Conservation (phyloP, 2,888 invertebrate genomes). For the Dryadula phaetusa region DNA sequence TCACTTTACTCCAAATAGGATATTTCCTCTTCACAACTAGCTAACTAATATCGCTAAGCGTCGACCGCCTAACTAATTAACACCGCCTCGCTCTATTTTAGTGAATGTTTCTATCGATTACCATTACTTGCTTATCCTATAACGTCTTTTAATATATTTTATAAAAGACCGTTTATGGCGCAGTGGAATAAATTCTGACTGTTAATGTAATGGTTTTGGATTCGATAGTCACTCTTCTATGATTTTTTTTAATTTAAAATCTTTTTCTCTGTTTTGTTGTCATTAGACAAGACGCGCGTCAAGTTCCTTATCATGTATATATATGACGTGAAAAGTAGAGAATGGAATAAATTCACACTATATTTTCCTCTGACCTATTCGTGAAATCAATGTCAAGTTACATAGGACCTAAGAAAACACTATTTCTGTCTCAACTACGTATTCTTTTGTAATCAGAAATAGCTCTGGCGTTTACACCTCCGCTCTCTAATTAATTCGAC, state of each 20-base stretch:
- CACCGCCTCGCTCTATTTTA: neutral
- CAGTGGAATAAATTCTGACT: neutral
- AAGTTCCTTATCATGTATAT: no score
- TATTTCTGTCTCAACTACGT: neutral
- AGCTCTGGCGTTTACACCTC: constrained; percentile 8
- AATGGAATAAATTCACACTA: no score
- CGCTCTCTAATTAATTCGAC: constrained; percentile 21
- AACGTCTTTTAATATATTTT: no score
- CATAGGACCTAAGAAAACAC: neutral
- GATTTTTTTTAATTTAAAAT: no score
- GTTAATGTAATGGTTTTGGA: neutral
- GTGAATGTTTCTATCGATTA: no score
- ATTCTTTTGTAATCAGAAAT: constrained; percentile 9
- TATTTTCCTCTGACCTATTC: no score
- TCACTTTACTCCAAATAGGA: no score
- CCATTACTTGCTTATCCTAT: neutral
- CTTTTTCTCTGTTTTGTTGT: no score
- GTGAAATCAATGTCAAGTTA: neutral
- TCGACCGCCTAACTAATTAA: constrained; percentile 3
- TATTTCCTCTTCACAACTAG: constrained; percentile 9
- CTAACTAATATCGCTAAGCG: constrained; percentile 13
- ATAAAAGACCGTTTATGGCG: neutral
- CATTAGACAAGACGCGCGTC: no score
- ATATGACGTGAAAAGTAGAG: no score
- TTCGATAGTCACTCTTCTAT: neutral